phyloP scores from a whole-genome alignment of 92 coral and sea anemone species.

The Scolanthus callimorphus region DNA sequence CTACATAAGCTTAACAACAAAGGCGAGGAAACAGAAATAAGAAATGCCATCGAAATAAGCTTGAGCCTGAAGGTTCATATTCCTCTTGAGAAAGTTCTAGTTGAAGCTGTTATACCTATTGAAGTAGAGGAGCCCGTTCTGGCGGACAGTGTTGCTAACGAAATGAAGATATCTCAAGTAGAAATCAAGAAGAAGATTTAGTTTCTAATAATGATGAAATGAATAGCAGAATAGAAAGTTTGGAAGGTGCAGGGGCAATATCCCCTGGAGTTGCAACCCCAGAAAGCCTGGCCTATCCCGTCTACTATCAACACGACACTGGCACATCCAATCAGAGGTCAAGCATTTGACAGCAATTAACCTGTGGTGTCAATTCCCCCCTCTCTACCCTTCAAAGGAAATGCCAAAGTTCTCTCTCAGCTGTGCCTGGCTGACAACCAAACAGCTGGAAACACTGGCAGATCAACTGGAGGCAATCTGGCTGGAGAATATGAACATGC shows the following conservation, averaged over 20 bases:
- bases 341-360: slow-evolving; percentile 68
- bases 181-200: slow-evolving; percentile 1
- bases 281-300: slow-evolving; percentile 59
- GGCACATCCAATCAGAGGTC: slow-evolving; percentile 62
- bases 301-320: slow-evolving; percentile 63
- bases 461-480: slow-evolving; percentile 51
- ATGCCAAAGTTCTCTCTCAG: slow-evolving; percentile 66
- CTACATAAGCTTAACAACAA: slow-evolving; percentile 7
- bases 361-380: slow-evolving; percentile 65
- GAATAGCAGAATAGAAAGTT: neutral
- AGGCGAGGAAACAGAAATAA: slow-evolving; percentile 19
- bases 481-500: slow-evolving; percentile 46
- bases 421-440: slow-evolving; percentile 76
- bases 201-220: neutral
- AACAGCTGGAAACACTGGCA: slow-evolving; percentile 50
- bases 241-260: neutral
- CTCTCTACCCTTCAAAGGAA: slow-evolving; percentile 60
- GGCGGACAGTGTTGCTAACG: too few relatives aligned
- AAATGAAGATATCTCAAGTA: neutral
- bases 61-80: slow-evolving; percentile 54
- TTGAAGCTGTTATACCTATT: slow-evolving; percentile 73
- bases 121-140: slow-evolving; percentile 23
- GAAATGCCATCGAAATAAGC: slow-evolving; percentile 39
- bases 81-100: slow-evolving; percentile 51
- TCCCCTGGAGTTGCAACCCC: neutral